These are phyloP conservation scores for Eonycteris spelaea DNA, from an alignment of 2,113 vertebrate genomes.

Conservation along the genomic window DNA sequence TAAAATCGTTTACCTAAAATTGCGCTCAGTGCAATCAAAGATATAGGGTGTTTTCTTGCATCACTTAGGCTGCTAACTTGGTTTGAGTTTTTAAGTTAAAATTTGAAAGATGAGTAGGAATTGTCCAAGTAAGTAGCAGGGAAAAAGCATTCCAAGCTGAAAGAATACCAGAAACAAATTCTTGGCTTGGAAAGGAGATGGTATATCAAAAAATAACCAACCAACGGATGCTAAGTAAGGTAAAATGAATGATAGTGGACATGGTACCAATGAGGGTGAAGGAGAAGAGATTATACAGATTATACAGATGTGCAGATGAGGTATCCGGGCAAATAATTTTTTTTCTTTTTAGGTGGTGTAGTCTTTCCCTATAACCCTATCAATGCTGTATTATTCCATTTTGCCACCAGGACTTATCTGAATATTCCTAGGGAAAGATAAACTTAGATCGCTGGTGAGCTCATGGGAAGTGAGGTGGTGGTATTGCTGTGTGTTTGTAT, in stretches of 20 bases:
- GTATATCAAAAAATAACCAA: neutral
- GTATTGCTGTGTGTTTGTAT: neutral
- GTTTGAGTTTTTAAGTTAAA: neutral
- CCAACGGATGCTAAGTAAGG: neutral
- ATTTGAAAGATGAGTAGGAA: neutral
- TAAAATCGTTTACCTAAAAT: neutral
- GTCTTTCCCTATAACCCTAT: neutral
- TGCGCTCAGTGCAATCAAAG: neutral
- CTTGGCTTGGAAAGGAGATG: neutral
- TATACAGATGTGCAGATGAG: neutral
- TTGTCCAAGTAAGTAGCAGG: neutral
- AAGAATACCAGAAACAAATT: neutral
- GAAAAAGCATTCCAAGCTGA: neutral
- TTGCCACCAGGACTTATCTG: neutral
- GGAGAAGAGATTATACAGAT: neutral
- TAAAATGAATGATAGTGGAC: neutral
- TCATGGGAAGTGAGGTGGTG: rapidly evolving
- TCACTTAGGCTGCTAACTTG: neutral
- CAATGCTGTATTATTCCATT: neutral
- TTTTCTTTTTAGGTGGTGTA: neutral
- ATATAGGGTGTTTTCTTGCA: neutral
- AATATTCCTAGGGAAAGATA: neutral
- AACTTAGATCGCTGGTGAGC: neutral
- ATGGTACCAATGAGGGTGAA: neutral
- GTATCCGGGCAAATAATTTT: neutral